phyloP scores from a whole-genome alignment of 2,113 vertebrate species.

The Zosterops hypoxanthus region DNA sequence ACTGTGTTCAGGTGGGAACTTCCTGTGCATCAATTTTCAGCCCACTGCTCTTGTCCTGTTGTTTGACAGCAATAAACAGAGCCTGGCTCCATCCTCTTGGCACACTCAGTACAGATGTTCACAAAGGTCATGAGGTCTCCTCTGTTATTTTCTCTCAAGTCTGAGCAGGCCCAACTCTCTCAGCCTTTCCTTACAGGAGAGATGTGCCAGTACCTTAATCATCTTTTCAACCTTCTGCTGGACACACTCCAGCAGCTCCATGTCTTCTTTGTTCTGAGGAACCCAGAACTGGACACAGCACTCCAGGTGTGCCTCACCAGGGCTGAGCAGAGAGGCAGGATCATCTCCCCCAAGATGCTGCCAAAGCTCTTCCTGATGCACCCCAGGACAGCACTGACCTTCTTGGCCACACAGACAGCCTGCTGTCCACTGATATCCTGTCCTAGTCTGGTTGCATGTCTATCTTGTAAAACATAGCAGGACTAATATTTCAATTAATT shows the following conservation, averaged over 20 bases:
- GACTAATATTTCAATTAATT: not conserved
- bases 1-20: not conserved
- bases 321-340: not conserved
- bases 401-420: not conserved
- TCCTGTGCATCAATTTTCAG: not conserved
- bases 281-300: not conserved
- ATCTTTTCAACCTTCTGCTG: not conserved
- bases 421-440: not conserved
- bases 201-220: not conserved
- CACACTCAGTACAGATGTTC: not conserved
- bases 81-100: not conserved
- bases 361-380: fast-evolving
- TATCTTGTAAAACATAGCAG: not conserved
- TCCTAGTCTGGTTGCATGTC: not conserved
- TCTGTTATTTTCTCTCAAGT: not conserved
- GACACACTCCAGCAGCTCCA: fast-evolving
- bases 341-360: fast-evolving
- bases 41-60: not conserved
- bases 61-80: not conserved
- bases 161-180: not conserved
- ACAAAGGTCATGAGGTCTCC: not conserved
- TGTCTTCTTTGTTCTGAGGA: fast-evolving
- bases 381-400: fast-evolving
- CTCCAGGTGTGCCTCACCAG: too few relatives aligned
- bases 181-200: not conserved